Evolutionary conservation across 2,797 vertebrate genomes (phyloP).

Genomic region (Chrosomus eos): DNA sequence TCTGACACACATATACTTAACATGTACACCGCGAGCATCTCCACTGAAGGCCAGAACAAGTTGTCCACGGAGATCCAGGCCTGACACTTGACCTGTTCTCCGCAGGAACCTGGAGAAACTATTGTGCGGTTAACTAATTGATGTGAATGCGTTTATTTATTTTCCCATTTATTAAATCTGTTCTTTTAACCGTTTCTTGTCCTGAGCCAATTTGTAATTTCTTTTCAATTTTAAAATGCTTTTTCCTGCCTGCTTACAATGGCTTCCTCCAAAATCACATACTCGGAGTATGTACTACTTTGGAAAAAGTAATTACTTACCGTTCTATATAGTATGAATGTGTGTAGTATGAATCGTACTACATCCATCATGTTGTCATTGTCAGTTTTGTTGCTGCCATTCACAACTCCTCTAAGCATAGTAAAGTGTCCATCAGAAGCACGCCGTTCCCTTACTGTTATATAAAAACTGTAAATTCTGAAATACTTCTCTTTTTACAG

Average conservation of each 20-base stretch:
- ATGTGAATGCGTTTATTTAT: background rate
- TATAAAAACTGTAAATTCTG: background rate
- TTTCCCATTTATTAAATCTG: background rate
- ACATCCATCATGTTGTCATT: background rate
- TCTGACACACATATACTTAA: constrained; percentile 62
- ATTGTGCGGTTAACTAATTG: background rate
- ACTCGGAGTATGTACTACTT: background rate
- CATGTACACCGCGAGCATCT: background rate
- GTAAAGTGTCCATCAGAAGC: background rate
- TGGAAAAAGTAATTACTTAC: background rate
- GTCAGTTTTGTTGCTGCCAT: background rate
- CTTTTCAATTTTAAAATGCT: background rate
- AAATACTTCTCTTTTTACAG: background rate
- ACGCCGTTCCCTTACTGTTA: background rate
- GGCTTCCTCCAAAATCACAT: background rate
- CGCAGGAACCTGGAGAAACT: background rate
- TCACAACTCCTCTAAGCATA: background rate
- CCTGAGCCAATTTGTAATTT: background rate
- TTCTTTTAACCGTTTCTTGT: background rate
- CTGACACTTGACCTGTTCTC: background rate
- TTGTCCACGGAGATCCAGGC: constrained; percentile 12
- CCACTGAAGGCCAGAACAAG: background rate
- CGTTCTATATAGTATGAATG: background rate
- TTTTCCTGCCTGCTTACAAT: background rate
- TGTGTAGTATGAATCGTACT: background rate